Evolutionary conservation across 1,140 invertebrate species (phyloP), one percentile per base, ranked within the genome.

Genomic region (Stratiolaelaps scimitus): DNA sequence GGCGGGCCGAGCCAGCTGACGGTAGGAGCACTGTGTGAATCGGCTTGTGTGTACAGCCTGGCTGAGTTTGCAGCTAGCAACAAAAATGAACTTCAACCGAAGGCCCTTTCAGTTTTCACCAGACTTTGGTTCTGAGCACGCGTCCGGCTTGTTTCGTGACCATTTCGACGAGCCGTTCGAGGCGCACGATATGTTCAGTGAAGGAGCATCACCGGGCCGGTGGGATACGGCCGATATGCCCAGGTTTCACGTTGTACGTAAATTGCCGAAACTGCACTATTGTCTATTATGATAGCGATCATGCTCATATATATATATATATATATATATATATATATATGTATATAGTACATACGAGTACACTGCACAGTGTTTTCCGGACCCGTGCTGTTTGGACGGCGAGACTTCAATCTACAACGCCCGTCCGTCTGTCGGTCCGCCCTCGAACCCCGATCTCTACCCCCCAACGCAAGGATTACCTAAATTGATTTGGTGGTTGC

Each of bases 11-110:
- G 53, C 53, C 53, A 60, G 53, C 53, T 60, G 53, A 60, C 26
- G 53, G 53, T 60, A 17, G 53, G 34, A 34, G 34, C 26, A 29
- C 34, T 60, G 26, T 60, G 26, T 29, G 26, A 34, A 26, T 15
- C 53, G 15, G 53, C 15, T 20, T 15, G 34, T 40, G 34, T n/a
- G n/a, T n/a, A n/a, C n/a, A n/a, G 5, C 4, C 34, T 6, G 34
- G 34, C 34, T 40, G 34, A 10, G 34, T 40, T 60, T 34, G 53
- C 53, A 60, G 53, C 53, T 60, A 26, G 53, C 17, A 60, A 34
- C 53, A 60, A 60, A 60, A 60, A 60, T 60, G 53, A 60, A 34
- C 34, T 60, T 60, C 53, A 60, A 60, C 34, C 26, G 53, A 60
- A 60, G 53, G 26, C 53, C 53, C 15, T 60, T 60, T 34, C 53